A percentile compares a stretch with the other conserved stretches of the same genome.
phyloP scores from a whole-genome alignment of 1,140 invertebrate genomes.

The Lerema accius region DNA sequence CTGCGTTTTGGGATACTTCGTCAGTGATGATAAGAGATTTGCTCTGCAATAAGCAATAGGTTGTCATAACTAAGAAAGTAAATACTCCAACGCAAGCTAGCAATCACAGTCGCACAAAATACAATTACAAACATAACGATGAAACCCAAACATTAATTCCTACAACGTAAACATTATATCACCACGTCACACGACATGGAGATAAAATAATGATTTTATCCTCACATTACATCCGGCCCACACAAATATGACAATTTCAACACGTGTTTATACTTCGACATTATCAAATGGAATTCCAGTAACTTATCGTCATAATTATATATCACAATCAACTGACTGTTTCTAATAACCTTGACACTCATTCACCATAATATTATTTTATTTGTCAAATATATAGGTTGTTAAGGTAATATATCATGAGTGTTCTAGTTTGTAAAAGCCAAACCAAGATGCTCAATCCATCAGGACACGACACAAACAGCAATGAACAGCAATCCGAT shows the following conservation, averaged over 20 bases:
- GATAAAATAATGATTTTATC: conserved; percentile 11
- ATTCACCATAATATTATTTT: no score
- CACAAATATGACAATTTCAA: conserved; percentile 5
- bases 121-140: not conserved
- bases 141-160: not conserved
- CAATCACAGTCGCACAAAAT: no score
- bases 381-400: no score
- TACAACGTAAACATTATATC: not conserved
- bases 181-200: not conserved
- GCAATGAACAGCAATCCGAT: conserved; percentile 6
- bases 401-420: no score
- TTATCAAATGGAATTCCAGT: not conserved
- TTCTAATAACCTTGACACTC: no score
- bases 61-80: no score
- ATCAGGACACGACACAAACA: not conserved
- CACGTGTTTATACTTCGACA: conserved; percentile 1
- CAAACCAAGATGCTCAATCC: not conserved
- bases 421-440: no score
- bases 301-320: conserved; percentile 1
- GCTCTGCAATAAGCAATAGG: no score
- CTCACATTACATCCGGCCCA: conserved; percentile 3
- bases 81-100: no score
- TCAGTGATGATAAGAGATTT: no score
- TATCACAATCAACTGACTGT: not conserved
- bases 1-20: no score